These are phyloP conservation scores for Tyria jacobaeae DNA, from an alignment of 2,888 invertebrate genomes.

Conservation along the genomic window DNA sequence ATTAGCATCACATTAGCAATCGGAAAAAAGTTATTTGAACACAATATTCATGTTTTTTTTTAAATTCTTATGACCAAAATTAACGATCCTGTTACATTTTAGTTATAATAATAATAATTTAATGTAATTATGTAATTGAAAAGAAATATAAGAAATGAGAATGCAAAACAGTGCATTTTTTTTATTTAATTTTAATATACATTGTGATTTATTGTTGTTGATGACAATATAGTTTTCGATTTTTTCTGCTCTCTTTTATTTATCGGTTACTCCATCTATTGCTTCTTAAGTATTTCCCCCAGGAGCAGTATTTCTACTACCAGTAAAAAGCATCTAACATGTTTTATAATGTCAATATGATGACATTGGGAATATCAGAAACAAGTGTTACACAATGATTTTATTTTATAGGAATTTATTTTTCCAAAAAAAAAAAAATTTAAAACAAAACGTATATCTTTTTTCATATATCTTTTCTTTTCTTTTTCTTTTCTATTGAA, in stretches of 20 bases:
- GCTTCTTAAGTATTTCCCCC: no score
- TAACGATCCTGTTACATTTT: constrained; percentile 14
- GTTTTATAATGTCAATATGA: no score
- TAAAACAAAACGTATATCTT: no score
- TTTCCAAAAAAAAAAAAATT: no score
- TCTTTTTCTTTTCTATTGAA: no score
- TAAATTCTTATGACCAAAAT: constrained; percentile 4
- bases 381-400: no score
- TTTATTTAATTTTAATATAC: constrained; percentile 65
- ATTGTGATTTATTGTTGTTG: constrained; percentile 77
- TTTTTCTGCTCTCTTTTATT: constrained; percentile 35
- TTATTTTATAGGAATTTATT: no score
- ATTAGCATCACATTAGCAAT: constrained; percentile 45
- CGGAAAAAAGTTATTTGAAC: constrained; percentile 24
- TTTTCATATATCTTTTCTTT: no score
- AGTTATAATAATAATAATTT: constrained; percentile 13
- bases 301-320: no score
- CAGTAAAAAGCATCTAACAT: no score
- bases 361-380: no score
- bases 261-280: no score
- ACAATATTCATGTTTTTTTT: constrained; percentile 21
- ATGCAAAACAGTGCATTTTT: constrained; percentile 62
- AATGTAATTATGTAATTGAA: constrained; percentile 22
- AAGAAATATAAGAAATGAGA: constrained; percentile 28
- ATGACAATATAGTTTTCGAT: constrained; percentile 76